phyloP scores from a whole-genome alignment of 2,113 vertebrate species.

The Cavia porcellus region DNA sequence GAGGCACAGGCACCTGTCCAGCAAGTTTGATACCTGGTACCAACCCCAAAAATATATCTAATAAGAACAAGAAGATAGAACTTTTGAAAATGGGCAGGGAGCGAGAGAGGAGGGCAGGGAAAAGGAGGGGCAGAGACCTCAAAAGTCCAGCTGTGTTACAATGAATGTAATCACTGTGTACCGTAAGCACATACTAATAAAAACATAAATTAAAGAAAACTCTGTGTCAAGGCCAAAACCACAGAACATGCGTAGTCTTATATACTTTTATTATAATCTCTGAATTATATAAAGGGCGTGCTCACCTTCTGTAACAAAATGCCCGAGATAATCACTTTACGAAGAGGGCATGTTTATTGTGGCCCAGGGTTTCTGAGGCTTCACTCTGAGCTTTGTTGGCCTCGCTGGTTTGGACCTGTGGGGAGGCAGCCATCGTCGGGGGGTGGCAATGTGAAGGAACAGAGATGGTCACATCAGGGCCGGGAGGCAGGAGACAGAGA shows the following conservation, averaged over 20 bases:
- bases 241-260: background rate
- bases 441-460: background rate
- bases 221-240: background rate
- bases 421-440: background rate
- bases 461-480: background rate
- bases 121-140: background rate
- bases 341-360: background rate
- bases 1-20: too few species aligned
- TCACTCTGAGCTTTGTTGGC: background rate
- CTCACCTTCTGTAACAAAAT: background rate
- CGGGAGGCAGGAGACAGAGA: background rate
- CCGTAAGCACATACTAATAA: background rate
- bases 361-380: background rate
- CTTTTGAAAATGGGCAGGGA: background rate
- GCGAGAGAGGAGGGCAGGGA: background rate
- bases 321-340: background rate
- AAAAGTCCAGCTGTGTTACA: background rate
- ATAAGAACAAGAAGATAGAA: background rate
- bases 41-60: background rate
- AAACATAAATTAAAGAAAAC: background rate
- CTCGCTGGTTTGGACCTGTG: background rate
- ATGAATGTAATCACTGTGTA: background rate
- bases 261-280: background rate
- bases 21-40: too few species aligned
- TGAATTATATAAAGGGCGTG: background rate